Percentiles rank a stretch among this genome's conserved stretches.
Evolutionary conservation across 2,888 invertebrate genomes (phyloP).

Genomic region (Sphinx pinastri): DNA sequence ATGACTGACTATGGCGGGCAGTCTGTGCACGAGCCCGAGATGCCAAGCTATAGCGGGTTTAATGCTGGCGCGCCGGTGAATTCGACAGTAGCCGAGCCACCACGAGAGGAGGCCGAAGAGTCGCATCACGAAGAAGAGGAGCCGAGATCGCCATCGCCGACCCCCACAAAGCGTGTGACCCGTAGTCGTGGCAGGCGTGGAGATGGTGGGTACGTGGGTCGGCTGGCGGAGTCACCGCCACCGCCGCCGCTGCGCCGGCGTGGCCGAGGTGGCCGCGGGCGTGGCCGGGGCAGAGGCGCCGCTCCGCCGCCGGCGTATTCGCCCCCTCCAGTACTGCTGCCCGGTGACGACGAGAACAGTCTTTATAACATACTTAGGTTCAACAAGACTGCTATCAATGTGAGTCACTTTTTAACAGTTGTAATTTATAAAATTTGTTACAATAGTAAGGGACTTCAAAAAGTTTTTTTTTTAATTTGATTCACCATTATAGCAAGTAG

Average conservation of each 20-base stretch:
- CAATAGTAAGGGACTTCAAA: background rate
- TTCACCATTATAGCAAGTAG: conserved; percentile 86
- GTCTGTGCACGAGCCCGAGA: conserved; percentile 79
- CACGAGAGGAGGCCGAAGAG: conserved; percentile 70
- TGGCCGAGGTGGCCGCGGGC: conserved; percentile 68
- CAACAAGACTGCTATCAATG: conserved; percentile 91
- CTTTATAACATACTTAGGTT: conserved; percentile 93
- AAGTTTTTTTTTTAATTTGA: conserved; percentile 25
- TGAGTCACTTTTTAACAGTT: conserved; percentile 60
- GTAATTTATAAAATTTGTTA: background rate
- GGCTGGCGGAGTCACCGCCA: conserved; percentile 78
- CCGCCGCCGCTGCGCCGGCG: conserved; percentile 73
- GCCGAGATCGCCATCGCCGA: conserved; percentile 83
- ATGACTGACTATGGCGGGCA: conserved; percentile 83
- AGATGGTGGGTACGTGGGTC: conserved; percentile 74
- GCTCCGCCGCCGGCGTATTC: conserved; percentile 80
- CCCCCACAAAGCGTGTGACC: conserved; percentile 85
- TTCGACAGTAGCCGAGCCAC: conserved; percentile 60
- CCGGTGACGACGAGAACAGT: conserved; percentile 91
- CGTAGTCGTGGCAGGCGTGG: conserved; percentile 85
- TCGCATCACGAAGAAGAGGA: conserved; percentile 66
- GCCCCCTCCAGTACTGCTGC: conserved; percentile 77
- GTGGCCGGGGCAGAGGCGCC: conserved; percentile 71
- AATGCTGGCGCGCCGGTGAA: conserved; percentile 64
- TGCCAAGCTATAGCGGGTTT: conserved; percentile 73